A percentile compares a stretch with the other conserved stretches of the same genome.
These are phyloP conservation scores for Sebastes matsubarae DNA, from an alignment of 2,797 vertebrate species.

Conservation along the genomic window DNA sequence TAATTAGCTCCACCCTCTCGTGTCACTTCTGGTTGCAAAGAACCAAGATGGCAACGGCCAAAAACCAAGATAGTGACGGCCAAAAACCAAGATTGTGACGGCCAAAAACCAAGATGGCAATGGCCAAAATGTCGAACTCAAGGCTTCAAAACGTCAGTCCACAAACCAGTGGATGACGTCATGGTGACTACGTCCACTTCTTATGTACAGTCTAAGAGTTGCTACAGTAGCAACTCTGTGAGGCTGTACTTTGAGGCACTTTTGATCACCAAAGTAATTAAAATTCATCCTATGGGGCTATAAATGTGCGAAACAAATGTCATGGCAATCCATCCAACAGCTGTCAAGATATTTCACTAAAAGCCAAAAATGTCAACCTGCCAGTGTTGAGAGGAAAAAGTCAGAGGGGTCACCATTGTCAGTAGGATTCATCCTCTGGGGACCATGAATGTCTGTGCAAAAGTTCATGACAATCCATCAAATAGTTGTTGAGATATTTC, in stretches of 20 bases:
- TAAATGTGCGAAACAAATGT: neutral
- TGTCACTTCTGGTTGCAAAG: neutral
- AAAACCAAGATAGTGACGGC: too few species aligned
- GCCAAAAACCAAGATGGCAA: too few species aligned
- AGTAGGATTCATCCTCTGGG: neutral
- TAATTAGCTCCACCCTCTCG: too few species aligned
- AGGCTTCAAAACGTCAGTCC: too few species aligned
- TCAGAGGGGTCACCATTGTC: neutral
- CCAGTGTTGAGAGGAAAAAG: neutral
- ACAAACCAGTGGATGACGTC: too few species aligned
- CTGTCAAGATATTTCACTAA: neutral
- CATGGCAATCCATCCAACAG: neutral
- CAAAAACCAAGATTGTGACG: too few species aligned
- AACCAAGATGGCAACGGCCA: too few species aligned
- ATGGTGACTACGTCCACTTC: too few species aligned
- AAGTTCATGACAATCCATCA: neutral
- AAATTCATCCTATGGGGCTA: neutral
- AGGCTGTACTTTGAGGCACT: neutral
- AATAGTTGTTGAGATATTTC: neutral
- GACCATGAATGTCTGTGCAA: neutral
- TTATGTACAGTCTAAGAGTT: neutral
- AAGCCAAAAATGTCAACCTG: neutral
- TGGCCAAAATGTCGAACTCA: too few species aligned
- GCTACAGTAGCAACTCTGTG: neutral
- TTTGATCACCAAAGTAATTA: neutral